These are phyloP conservation scores for Drosophila peninsularis DNA, from an alignment of 2,888 invertebrate species.

Conservation along the genomic window DNA sequence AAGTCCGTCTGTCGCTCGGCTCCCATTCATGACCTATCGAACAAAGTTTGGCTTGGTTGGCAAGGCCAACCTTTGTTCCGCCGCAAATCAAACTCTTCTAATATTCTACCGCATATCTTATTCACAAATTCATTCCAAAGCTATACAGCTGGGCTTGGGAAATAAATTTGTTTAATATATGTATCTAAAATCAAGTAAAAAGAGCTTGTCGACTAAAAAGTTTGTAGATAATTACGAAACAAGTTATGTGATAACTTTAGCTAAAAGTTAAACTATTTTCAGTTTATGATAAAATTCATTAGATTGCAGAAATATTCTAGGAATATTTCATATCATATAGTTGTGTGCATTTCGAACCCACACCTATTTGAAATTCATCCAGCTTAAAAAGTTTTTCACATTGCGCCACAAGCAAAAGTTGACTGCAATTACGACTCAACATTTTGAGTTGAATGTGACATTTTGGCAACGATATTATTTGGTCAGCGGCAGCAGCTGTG, in stretches of 20 bases:
- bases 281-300: background rate
- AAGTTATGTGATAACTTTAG: no score
- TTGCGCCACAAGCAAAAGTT: constrained; percentile 20
- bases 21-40: constrained; percentile 40
- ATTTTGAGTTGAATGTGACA: constrained; percentile 45
- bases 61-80: constrained; percentile 30
- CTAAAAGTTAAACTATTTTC: background rate
- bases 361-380: background rate
- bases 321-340: background rate
- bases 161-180: background rate
- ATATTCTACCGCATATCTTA: constrained; percentile 1
- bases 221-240: background rate
- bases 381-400: background rate
- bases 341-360: background rate
- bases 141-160: background rate
- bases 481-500: constrained; percentile 18
- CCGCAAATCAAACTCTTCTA: constrained; percentile 8
- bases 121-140: background rate
- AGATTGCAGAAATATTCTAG: background rate
- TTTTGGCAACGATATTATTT: constrained; percentile 15
- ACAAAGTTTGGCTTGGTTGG: constrained; percentile 9
- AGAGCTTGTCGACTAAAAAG: background rate
- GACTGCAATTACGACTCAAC: constrained; percentile 39
- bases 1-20: constrained; percentile 24
- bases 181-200: background rate